Conservation (phyloP, 2,113 vertebrate genomes). For the Grammomys dolichurus region DNA sequence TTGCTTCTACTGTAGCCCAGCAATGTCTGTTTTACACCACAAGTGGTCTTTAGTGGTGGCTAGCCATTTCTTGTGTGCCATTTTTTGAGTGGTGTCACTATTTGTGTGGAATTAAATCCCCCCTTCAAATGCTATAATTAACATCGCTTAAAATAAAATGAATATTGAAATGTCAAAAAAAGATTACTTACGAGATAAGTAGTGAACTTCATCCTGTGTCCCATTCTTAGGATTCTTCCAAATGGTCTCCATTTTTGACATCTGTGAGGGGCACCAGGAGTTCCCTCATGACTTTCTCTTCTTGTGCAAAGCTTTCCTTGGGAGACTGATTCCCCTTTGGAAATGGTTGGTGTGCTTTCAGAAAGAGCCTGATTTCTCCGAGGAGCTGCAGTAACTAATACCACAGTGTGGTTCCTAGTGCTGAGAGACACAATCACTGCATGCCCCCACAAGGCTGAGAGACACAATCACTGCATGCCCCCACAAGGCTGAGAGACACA, state of each 20-base stretch:
- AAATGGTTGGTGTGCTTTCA: background rate
- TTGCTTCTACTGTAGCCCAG: background rate
- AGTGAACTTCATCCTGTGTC: background rate
- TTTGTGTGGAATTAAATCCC: background rate
- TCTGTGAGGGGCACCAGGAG: background rate
- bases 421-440: background rate
- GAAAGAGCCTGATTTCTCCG: background rate
- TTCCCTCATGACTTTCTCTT: background rate
- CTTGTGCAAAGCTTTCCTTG: background rate
- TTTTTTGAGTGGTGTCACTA: background rate
- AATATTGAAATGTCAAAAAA: background rate
- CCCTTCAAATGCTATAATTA: background rate
- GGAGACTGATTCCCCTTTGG: background rate
- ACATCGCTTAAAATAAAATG: background rate
- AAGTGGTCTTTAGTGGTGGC: background rate
- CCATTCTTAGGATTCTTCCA: background rate
- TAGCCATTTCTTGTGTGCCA: background rate
- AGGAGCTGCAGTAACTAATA: background rate
- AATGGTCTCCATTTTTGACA: background rate
- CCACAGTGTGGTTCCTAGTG: background rate
- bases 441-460: background rate
- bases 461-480: background rate
- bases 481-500: background rate
- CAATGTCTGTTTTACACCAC: background rate
- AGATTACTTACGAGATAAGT: background rate